phyloP scores from a whole-genome alignment of 2,797 vertebrate genomes.

The Phalanger gymnotis region DNA sequence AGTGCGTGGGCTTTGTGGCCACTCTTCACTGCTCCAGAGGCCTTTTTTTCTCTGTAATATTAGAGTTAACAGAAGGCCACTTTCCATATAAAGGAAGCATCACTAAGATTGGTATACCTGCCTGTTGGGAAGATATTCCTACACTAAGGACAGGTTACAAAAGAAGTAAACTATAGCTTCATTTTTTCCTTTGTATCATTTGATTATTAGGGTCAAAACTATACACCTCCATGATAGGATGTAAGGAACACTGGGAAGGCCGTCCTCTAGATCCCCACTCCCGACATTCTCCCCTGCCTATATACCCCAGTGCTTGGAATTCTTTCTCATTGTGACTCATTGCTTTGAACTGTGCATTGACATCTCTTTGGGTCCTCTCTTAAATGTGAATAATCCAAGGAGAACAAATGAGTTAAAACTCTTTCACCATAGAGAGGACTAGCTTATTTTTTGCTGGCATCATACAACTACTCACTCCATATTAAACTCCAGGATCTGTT shows the following conservation, averaged over 20 bases:
- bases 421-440: background rate
- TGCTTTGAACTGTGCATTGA: background rate
- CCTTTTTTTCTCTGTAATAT: background rate
- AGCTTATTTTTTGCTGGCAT: background rate
- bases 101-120: background rate
- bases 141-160: background rate
- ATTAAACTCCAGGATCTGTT: background rate
- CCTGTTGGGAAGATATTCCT: background rate
- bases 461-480: background rate
- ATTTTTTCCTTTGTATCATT: background rate
- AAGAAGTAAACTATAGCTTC: background rate
- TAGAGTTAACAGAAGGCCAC: background rate
- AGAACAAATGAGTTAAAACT: background rate
- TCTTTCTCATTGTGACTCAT: background rate
- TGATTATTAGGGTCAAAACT: background rate
- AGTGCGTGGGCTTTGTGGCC: background rate
- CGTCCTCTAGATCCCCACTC: background rate
- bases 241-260: background rate
- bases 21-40: background rate
- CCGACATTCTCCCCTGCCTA: background rate
- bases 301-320: background rate
- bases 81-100: background rate
- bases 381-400: background rate
- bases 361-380: background rate
- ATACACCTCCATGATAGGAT: background rate